Percentiles rank a stretch among this genome's conserved stretches.
Evolutionary conservation across 2,113 vertebrate species (phyloP).

Genomic region (Hippocampus mohnikei): DNA sequence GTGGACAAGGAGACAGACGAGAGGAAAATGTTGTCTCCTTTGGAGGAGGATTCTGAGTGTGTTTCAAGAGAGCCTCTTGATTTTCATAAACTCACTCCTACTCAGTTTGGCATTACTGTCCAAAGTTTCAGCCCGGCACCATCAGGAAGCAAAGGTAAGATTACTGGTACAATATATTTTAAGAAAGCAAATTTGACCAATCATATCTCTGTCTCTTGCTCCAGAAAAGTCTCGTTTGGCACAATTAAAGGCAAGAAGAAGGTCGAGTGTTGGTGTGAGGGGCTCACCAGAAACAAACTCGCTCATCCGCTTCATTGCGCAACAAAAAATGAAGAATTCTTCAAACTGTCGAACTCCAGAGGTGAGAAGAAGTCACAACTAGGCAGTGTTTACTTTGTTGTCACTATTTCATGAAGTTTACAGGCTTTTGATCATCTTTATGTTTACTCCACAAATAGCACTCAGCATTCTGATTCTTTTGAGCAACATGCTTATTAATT

Average conservation of each 20-base stretch:
- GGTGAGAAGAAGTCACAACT: conserved; percentile 35
- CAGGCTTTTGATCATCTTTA: background rate
- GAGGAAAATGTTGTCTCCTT: background rate
- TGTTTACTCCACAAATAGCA: background rate
- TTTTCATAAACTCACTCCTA: conserved; percentile 58
- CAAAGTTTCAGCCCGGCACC: conserved; percentile 61
- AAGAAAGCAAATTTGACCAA: background rate
- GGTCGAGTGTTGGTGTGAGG: conserved; percentile 66
- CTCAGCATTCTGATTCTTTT: too few species aligned
- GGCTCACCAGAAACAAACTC: conserved; percentile 77
- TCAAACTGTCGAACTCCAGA: conserved; percentile 33
- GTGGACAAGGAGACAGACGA: conserved; percentile 9
- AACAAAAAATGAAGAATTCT: conserved; percentile 61
- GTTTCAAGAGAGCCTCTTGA: conserved; percentile 33
- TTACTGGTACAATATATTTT: background rate
- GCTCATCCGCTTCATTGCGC: conserved; percentile 72
- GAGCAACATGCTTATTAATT: too few species aligned
- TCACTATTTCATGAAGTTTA: background rate
- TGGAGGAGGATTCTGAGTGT: conserved; percentile 1
- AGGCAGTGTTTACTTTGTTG: background rate
- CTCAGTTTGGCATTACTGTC: conserved; percentile 67
- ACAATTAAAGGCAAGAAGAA: conserved; percentile 66
- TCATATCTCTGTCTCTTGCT: background rate
- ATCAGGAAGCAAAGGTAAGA: conserved; percentile 62
- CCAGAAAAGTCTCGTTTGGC: conserved; percentile 70